Evolutionary conservation across 2,113 vertebrate genomes (phyloP), one percentile per base, ranked within the genome.

Genomic region (Grammomys dolichurus): DNA sequence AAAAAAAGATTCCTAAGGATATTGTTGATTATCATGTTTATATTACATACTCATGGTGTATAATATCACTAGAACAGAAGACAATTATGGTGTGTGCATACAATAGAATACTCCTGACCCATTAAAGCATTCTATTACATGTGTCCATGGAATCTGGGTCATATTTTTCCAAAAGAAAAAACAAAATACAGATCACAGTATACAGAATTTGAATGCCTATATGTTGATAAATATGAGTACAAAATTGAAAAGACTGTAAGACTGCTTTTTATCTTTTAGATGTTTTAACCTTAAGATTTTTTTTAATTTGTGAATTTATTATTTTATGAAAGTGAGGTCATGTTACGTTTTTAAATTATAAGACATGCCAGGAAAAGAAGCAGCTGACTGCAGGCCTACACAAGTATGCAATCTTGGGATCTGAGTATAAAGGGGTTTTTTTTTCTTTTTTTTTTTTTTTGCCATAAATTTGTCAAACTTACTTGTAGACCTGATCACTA

Each of bases 261-360:
- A 20, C 51, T 40, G 33, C 28, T 67, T 95, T 95, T 81, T 78
- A 84, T 77, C 54, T 92, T 87, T 90, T 70, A 48, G 54, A 90
- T 54, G 86, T 90, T 90, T 90, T 58, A 80, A 60, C 76, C 60
- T 89, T 70, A 65, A 48, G 0, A n/a, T 81, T 89, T 90, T 70
- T 85, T 70, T 85, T 60, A 24, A 60, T 73, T 88, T 70, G 51
- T 88, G 4, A 72, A 73, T 48, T 58, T 69, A 56, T 36, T 43
- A 46, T 69, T 84, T 93, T 87, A 87, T 22, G 33, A 75, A 86
- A 92, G 6, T 43, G 63, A 67, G 75, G 10, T n/a, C 43, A 14
- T 54, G 4, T 72, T 92, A 81, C 92, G 80, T 65, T 93, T 93
- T 93, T 89, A 80, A 92, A 60, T 60, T 82, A 28, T 60, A 90